Evolutionary conservation across 2,113 vertebrate genomes (phyloP), one percentile per base, ranked within the genome.

Genomic region (Callorhinus ursinus): DNA sequence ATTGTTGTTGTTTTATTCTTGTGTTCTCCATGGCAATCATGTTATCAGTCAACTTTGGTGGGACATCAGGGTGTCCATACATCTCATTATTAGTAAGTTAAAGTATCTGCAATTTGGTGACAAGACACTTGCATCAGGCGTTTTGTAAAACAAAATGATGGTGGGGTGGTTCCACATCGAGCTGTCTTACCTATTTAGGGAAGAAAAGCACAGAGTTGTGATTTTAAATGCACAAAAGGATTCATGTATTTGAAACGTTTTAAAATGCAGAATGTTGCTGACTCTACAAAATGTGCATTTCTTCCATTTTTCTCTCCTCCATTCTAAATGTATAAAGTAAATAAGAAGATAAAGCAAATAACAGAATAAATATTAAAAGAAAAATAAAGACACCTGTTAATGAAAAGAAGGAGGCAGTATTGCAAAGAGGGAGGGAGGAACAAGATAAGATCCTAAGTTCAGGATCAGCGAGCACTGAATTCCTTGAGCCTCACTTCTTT

Each of bases 21-120:
- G 39, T 93, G 88, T 92, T 98, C 46, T 84, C 80, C 63, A 9
- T 97, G 97, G 84, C 91, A 94, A 51, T 69, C 4, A 11, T 57
- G 39, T 28, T 19, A 19, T 69, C 16, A 0, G 61, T 92, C 42
- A 81, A 63, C 42, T 80, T 31, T 90, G 77, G 39, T 16, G 81
- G 92, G 88, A 85, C 59, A 79, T 57, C 65, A 39, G 81, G 5
- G 71, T 94, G 0, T 91, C 49, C 31, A 5, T 83, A 89, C 94
- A 42, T 97, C 96, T 96, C 67, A 31, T 97, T 96, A 85, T n/a
- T 81, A 84, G 67, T 65, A 42, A 93, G 74, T 90, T 95, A 88
- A 97, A 84, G 95, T 46, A 74, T 95, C 63, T 69, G 31, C 59
- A 2, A 53, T 90, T 14, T 59, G 61, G 72, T 97, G 71, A 81